Conservation (phyloP, 2,797 vertebrate species). For the Sebastes glaucus region DNA sequence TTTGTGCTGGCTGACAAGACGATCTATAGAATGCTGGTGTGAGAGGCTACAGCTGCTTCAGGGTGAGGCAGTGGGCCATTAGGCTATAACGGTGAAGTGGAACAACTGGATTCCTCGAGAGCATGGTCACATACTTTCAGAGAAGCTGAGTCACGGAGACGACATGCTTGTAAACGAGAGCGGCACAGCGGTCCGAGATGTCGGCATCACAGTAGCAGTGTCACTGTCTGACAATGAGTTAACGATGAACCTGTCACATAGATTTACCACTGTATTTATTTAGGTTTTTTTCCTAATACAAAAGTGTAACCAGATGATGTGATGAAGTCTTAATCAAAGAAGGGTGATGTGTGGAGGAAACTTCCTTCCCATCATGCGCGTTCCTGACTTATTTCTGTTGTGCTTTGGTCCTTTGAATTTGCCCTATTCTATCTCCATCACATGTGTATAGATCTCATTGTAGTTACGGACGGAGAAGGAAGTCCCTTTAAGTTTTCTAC, state of each 20-base stretch:
- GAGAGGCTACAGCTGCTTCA: slow-evolving; percentile 47
- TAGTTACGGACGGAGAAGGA: neutral
- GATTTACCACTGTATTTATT: neutral
- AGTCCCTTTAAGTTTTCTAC: neutral
- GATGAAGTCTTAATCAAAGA: neutral
- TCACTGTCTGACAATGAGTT: slow-evolving; percentile 19
- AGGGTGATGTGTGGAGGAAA: neutral
- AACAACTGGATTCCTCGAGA: slow-evolving; percentile 47
- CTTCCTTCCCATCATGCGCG: neutral
- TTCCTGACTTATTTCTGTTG: neutral
- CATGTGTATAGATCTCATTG: neutral
- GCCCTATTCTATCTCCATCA: neutral
- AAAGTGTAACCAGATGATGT: neutral
- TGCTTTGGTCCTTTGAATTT: neutral
- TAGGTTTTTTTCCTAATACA: neutral
- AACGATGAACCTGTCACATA: neutral
- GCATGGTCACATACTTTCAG: slow-evolving; percentile 31
- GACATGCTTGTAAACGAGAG: slow-evolving; percentile 7
- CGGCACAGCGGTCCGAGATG: neutral
- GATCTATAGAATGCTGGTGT: slow-evolving; percentile 56
- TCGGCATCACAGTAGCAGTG: slow-evolving; percentile 27
- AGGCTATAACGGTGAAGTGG: slow-evolving; percentile 28
- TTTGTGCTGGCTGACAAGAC: slow-evolving; percentile 35
- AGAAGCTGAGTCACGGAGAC: slow-evolving; percentile 51
- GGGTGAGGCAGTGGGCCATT: slow-evolving; percentile 47